A percentile compares a stretch with the other conserved stretches of the same genome.
These are phyloP conservation scores for Pelvicachromis taeniatus DNA, from an alignment of 2,113 vertebrate genomes.

Conservation along the genomic window DNA sequence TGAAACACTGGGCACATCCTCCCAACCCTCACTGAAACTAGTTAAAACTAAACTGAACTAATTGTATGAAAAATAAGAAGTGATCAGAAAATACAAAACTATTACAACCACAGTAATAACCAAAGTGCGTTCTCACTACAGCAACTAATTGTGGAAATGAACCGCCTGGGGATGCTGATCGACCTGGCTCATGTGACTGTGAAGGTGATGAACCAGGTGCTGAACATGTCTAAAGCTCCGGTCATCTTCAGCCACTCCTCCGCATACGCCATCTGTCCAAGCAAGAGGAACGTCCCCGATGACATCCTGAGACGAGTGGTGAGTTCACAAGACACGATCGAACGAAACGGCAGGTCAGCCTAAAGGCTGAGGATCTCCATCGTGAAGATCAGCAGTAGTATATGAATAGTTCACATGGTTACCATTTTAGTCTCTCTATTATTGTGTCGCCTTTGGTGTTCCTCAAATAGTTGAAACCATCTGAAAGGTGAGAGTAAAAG, in stretches of 20 bases:
- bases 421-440: not conserved
- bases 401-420: not conserved
- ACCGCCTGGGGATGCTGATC: constrained; percentile 89
- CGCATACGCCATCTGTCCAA: constrained; percentile 72
- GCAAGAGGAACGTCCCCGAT: constrained; percentile 84
- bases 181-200: constrained; percentile 85
- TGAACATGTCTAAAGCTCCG: constrained; percentile 80
- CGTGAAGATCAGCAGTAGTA: not conserved
- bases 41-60: not conserved
- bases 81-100: not conserved
- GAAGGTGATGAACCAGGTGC: constrained; percentile 77
- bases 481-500: not conserved
- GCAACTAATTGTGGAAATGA: constrained; percentile 86
- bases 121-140: constrained; percentile 29
- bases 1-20: not conserved
- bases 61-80: not conserved
- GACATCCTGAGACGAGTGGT: constrained; percentile 82
- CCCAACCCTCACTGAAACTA: not conserved
- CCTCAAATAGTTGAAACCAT: not conserved
- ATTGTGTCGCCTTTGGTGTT: not conserved
- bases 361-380: not conserved
- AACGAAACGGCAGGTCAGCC: not conserved
- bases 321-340: constrained; percentile 14
- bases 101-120: not conserved
- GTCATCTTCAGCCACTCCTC: constrained; percentile 97